phyloP scores from a whole-genome alignment of 2,797 vertebrate genomes.

The Characodon lateralis region DNA sequence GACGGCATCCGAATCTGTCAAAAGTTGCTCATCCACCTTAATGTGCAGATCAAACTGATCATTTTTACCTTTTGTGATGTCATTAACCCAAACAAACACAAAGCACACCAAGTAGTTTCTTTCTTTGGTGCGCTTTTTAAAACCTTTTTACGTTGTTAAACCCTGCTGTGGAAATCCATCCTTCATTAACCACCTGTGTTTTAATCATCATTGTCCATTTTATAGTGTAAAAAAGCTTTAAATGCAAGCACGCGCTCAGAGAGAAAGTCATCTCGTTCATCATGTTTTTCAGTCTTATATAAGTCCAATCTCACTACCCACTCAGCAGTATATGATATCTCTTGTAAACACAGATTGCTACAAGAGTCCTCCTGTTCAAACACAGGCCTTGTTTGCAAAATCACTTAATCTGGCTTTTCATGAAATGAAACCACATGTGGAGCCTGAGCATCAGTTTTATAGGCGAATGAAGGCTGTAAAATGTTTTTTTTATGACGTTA shows the following conservation, averaged over 20 bases:
- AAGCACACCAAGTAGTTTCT: neutral
- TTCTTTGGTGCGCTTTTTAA: neutral
- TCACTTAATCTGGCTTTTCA: slow-evolving; percentile 54
- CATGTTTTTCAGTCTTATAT: slow-evolving; percentile 17
- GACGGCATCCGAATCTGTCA: too few species aligned
- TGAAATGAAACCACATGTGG: slow-evolving; percentile 40
- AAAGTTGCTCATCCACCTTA: too few species aligned
- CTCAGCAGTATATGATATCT: slow-evolving; percentile 50
- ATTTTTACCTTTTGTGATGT: neutral
- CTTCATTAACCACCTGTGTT: neutral
- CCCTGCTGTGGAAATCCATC: neutral
- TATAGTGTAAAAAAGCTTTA: neutral
- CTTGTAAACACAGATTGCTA: slow-evolving; percentile 61
- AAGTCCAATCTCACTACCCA: slow-evolving; percentile 29
- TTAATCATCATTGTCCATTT: neutral
- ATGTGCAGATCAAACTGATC: too few species aligned
- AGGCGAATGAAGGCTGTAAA: slow-evolving; percentile 52
- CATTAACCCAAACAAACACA: neutral
- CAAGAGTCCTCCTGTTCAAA: slow-evolving; percentile 65
- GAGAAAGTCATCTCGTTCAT: neutral
- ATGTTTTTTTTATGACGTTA: slow-evolving; percentile 27
- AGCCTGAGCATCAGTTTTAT: slow-evolving; percentile 49
- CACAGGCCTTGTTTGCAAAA: slow-evolving; percentile 60
- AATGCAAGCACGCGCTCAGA: neutral
- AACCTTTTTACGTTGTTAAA: neutral